Conservation (phyloP, 2,113 vertebrate species). For the Prionailurus viverrinus region DNA sequence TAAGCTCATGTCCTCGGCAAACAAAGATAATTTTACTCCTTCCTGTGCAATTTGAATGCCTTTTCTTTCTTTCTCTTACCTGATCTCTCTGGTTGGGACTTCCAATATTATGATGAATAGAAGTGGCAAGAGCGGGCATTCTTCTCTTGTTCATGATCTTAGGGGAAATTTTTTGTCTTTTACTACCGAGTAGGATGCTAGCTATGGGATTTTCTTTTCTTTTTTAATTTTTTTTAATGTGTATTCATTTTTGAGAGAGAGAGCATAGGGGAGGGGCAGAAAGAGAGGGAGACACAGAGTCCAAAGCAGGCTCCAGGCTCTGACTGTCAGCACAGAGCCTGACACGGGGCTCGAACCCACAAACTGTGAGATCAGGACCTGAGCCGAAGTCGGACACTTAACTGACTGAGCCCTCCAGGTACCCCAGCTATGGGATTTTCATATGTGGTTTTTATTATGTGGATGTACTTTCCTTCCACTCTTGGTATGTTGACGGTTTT, state of each 20-base stretch:
- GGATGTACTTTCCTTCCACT: conserved; percentile 22
- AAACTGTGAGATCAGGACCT: too few relatives aligned
- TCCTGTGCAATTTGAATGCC: neutral
- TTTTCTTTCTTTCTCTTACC: conserved; percentile 33
- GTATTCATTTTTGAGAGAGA: too few relatives aligned
- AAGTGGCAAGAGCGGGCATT: neutral
- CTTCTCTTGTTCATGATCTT: neutral
- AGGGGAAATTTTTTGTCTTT: conserved; percentile 52
- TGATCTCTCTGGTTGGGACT: neutral
- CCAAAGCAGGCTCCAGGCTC: too few relatives aligned
- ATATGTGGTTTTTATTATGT: neutral
- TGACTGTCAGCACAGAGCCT: too few relatives aligned
- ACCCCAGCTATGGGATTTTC: neutral
- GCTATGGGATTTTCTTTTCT: neutral
- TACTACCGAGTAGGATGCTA: neutral
- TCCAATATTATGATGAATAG: neutral
- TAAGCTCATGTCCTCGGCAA: neutral
- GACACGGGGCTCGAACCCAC: too few relatives aligned
- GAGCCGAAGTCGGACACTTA: too few relatives aligned
- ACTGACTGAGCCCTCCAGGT: too few relatives aligned
- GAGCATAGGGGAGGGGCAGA: too few relatives aligned
- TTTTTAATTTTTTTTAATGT: too few relatives aligned
- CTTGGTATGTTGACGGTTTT: neutral
- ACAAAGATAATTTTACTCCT: neutral
- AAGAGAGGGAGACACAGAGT: too few relatives aligned